A percentile compares a stretch with the other conserved stretches of the same genome.
phyloP scores from a whole-genome alignment of 2,888 invertebrate species.

The Drosophila macrospina region DNA sequence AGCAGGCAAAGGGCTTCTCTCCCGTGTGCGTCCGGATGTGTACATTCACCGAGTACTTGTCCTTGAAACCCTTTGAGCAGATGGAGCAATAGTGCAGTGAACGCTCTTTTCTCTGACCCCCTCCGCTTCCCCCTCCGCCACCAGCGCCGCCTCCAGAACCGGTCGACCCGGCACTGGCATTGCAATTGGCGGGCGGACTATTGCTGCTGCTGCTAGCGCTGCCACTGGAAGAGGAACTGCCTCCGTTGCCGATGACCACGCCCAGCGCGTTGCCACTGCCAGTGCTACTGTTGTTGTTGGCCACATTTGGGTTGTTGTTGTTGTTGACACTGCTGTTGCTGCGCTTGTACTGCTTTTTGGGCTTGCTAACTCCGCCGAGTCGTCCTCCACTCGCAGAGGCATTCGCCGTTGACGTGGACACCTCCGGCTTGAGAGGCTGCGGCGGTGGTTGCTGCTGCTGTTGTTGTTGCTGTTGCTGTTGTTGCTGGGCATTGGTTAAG shows the following conservation, averaged over 20 bases:
- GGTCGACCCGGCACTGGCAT: slow-evolving; percentile 64
- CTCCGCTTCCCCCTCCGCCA: slow-evolving; percentile 69
- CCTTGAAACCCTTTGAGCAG: slow-evolving; percentile 97
- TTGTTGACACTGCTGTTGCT: slow-evolving; percentile 83
- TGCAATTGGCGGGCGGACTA: slow-evolving; percentile 80
- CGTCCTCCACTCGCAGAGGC: slow-evolving; percentile 24
- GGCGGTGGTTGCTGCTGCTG: slow-evolving; percentile 47
- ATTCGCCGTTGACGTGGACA: slow-evolving; percentile 86
- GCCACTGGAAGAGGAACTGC: slow-evolving; percentile 71
- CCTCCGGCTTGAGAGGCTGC: slow-evolving; percentile 84
- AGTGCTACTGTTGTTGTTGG: slow-evolving; percentile 80
- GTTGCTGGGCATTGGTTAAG: slow-evolving; percentile 59
- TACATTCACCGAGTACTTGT: slow-evolving; percentile 98
- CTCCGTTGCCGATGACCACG: slow-evolving; percentile 76
- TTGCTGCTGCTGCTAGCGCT: slow-evolving; percentile 78
- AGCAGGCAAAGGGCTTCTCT: slow-evolving; percentile 98
- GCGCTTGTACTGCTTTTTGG: slow-evolving; percentile 90
- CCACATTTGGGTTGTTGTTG: slow-evolving; percentile 84
- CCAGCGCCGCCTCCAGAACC: slow-evolving; percentile 42
- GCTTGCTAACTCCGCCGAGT: slow-evolving; percentile 86
- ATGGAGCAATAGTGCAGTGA: slow-evolving; percentile 96
- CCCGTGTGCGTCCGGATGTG: slow-evolving; percentile 99
- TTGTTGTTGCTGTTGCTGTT: slow-evolving; percentile 52
- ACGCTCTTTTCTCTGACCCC: slow-evolving; percentile 91
- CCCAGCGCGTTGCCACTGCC: slow-evolving; percentile 70